Percentiles rank a stretch among this genome's conserved stretches.
phyloP scores from a whole-genome alignment of 1,140 invertebrate species.

The Calliphora vicina region DNA sequence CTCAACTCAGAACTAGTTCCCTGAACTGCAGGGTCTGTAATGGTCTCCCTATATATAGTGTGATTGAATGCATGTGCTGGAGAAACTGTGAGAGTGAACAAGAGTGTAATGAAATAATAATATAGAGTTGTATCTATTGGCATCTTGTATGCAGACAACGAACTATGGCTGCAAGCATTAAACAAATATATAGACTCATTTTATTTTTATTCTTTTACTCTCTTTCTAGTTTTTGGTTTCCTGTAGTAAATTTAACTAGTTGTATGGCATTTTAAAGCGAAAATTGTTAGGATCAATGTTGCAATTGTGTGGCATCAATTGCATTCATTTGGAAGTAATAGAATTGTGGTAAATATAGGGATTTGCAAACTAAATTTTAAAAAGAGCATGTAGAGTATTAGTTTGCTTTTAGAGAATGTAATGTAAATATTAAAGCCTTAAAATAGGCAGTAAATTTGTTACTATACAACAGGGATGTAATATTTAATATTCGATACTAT shows the following conservation, averaged over 20 bases:
- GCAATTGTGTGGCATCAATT: neutral
- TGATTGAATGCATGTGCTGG: neutral
- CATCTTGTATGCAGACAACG: slow-evolving; percentile 12
- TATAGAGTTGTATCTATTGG: neutral
- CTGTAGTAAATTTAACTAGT: neutral
- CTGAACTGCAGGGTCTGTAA: too few relatives aligned
- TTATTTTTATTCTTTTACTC: neutral
- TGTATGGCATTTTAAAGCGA: neutral
- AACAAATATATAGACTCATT: neutral
- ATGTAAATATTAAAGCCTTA: too few relatives aligned
- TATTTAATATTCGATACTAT: too few relatives aligned
- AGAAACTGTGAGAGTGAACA: too few relatives aligned
- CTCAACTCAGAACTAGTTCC: too few relatives aligned
- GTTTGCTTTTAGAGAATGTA: too few relatives aligned
- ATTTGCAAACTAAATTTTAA: neutral
- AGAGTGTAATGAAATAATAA: too few relatives aligned
- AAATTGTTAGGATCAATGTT: neutral
- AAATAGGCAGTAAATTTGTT: too few relatives aligned
- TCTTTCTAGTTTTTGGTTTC: neutral
- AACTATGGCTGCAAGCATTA: neutral
- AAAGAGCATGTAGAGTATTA: too few relatives aligned
- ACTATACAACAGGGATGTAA: too few relatives aligned
- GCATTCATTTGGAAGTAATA: neutral
- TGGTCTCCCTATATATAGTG: neutral
- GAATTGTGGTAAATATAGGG: neutral